Conservation (phyloP, 2,888 invertebrate genomes). For the Eristalinus sepulchralis region DNA sequence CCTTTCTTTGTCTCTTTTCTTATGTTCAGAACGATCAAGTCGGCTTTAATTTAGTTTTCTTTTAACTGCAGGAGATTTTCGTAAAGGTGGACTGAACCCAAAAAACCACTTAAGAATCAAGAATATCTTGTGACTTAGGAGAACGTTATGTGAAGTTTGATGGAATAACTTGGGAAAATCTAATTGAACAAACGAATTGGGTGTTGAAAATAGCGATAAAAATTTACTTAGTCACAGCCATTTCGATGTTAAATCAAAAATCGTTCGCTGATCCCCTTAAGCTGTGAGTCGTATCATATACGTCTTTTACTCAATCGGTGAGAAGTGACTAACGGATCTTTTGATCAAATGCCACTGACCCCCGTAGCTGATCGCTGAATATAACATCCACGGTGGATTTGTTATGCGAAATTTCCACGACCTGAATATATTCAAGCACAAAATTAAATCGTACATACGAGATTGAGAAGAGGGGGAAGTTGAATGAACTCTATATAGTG, state of each 20-base stretch:
- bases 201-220: too few species aligned
- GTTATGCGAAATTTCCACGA: not conserved
- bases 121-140: too few species aligned
- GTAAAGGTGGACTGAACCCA: too few species aligned
- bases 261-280: not conserved
- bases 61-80: too few species aligned
- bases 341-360: not conserved
- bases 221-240: not conserved
- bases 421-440: not conserved
- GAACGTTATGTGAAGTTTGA: too few species aligned
- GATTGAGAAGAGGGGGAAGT: not conserved
- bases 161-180: too few species aligned
- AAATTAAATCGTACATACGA: too few species aligned
- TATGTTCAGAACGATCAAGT: too few species aligned
- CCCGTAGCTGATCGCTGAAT: not conserved
- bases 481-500: not conserved
- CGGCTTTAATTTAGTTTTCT: too few species aligned
- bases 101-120: too few species aligned
- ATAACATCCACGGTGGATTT: not conserved
- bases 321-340: not conserved
- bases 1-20: too few species aligned
- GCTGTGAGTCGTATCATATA: not conserved
- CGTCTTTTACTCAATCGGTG: not conserved
- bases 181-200: too few species aligned
- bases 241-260: not conserved